These are phyloP conservation scores for Apomyelois bistriatella DNA, from an alignment of 2,888 invertebrate species.

Conservation along the genomic window DNA sequence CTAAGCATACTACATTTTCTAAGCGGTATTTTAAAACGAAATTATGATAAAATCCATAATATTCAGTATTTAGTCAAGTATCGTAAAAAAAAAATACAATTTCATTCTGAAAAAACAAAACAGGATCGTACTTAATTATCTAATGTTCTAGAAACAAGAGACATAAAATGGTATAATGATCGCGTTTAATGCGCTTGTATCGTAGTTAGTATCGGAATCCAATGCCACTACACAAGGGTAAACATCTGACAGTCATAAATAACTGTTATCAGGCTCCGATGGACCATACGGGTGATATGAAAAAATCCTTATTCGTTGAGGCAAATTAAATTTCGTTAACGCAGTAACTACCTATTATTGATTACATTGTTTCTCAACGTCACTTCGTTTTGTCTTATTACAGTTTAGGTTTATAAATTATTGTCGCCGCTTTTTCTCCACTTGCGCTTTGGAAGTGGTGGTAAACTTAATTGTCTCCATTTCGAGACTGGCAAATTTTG, in stretches of 20 bases:
- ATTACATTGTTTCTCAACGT: neutral
- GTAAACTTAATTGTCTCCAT: no score
- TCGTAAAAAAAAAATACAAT: neutral
- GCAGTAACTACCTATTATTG: neutral
- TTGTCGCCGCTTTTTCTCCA: no score
- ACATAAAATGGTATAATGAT: slow-evolving; percentile 4
- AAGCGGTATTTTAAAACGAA: no score
- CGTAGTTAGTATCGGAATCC: slow-evolving; percentile 8
- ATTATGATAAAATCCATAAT: no score
- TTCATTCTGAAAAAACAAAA: neutral
- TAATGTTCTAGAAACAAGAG: neutral
- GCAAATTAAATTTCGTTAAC: slow-evolving; percentile 6
- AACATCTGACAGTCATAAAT: slow-evolving; percentile 55
- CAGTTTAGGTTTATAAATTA: no score
- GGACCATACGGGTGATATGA: slow-evolving; percentile 45
- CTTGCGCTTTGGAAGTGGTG: no score
- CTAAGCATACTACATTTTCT: no score
- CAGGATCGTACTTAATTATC: neutral
- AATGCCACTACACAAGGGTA: slow-evolving; percentile 24
- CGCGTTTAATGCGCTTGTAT: neutral
- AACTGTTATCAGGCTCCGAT: slow-evolving; percentile 57
- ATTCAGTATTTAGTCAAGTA: neutral
- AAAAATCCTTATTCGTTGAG: slow-evolving; percentile 9
- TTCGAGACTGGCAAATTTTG: no score
- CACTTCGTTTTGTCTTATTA: no score